Conservation (phyloP, 2,888 invertebrate species). For the Amphipoea oculea region DNA sequence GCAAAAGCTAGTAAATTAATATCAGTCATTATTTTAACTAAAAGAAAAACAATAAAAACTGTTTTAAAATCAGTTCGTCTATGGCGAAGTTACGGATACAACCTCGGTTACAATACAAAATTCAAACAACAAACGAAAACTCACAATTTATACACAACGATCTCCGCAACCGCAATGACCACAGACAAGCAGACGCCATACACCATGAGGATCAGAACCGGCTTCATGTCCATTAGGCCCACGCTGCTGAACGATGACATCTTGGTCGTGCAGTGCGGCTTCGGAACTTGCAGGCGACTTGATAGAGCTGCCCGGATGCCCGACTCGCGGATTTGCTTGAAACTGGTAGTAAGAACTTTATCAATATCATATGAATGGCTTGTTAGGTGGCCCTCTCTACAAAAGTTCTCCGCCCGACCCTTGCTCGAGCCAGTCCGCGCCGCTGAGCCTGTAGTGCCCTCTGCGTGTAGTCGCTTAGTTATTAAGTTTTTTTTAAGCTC, state of each 20-base stretch:
- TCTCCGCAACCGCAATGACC: slow-evolving; percentile 70
- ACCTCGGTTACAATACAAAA: neutral
- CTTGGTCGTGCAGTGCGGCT: slow-evolving; percentile 76
- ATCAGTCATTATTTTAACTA: neutral
- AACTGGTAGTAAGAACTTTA: slow-evolving; percentile 74
- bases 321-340: slow-evolving; percentile 89
- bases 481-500: too few species aligned
- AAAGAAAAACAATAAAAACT: neutral
- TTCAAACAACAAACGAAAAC: slow-evolving; percentile 35
- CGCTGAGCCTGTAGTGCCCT: too few species aligned
- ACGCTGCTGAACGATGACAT: slow-evolving; percentile 85
- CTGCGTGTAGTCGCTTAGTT: too few species aligned
- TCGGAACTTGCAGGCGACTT: slow-evolving; percentile 74
- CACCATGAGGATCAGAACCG: slow-evolving; percentile 83
- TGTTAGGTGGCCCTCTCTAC: neutral
- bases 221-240: slow-evolving; percentile 84
- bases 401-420: neutral
- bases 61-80: neutral
- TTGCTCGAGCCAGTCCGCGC: too few species aligned
- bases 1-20: neutral
- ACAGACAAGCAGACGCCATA: slow-evolving; percentile 81
- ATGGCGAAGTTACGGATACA: neutral
- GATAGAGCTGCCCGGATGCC: slow-evolving; percentile 85
- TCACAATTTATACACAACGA: slow-evolving; percentile 72
- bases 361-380: neutral